A percentile compares a stretch with the other conserved stretches of the same genome.
phyloP scores from a whole-genome alignment of 2,113 vertebrate genomes.

The Gambusia holbrooki region DNA sequence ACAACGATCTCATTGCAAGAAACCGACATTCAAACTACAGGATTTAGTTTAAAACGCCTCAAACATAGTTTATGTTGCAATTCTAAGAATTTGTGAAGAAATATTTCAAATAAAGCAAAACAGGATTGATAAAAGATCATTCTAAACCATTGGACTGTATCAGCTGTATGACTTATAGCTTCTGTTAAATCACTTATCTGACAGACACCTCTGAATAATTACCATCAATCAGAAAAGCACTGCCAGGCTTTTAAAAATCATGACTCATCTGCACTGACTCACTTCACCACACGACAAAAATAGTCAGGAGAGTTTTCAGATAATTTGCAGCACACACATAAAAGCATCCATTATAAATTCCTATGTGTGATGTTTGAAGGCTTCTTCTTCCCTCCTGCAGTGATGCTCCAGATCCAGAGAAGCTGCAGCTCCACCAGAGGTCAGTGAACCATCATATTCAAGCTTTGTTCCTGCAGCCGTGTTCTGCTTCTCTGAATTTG shows the following conservation, averaged over 20 bases:
- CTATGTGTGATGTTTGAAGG: background rate
- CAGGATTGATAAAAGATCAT: background rate
- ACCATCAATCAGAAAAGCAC: background rate
- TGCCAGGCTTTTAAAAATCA: background rate
- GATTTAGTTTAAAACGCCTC: background rate
- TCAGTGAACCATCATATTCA: conserved; percentile 20
- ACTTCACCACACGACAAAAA: background rate
- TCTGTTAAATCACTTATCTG: background rate
- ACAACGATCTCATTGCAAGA: background rate
- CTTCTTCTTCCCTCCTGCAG: background rate
- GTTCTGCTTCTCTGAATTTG: background rate
- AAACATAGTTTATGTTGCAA: background rate
- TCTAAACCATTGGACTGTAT: background rate
- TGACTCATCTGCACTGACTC: conserved; percentile 2
- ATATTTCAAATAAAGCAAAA: background rate
- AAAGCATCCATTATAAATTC: background rate
- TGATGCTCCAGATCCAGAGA: background rate
- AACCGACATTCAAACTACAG: background rate
- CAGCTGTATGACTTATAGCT: background rate
- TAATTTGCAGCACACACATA: background rate
- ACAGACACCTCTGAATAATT: background rate
- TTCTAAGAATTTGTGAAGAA: background rate
- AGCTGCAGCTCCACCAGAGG: conserved; percentile 43
- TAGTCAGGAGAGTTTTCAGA: background rate
- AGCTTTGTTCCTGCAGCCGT: background rate